Evolutionary conservation across 2,888 invertebrate species (phyloP), one percentile per base, ranked within the genome.

Genomic region (Spodoptera picta): DNA sequence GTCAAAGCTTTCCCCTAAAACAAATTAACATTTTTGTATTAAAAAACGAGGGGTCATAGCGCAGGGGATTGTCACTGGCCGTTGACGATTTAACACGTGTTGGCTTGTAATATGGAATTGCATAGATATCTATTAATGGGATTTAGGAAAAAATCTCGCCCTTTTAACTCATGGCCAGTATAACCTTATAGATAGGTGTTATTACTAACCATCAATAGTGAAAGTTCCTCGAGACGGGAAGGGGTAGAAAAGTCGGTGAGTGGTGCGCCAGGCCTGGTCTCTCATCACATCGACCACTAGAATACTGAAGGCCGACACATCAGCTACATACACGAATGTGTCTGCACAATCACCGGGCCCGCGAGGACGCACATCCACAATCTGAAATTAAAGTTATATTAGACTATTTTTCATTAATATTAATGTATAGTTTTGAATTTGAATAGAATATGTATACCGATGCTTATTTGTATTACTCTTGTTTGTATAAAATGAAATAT

Each of bases 281-380:
- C 88, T 87, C 9, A 84, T 83, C 0, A 95, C 95, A 81, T 97
- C 96, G 60, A 96, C 96, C 3, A 97, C 97, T 6, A 97, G 85
- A 10, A 97, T 69, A 0, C 95, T 95, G 83, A 93, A 96, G 4
- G 95, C 95, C 1, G 95, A 92, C 5, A 96, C 96, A 78, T 97
- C 97, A 0, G 97, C 96, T 0, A 96, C 93, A 83, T 97, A 97
- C 31, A 96, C 96, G 80, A 92, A 96, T 0, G 96, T 95, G 70
- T 96, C 92, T 0, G 84, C 74, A 81, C 97, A 97, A 67, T 91
- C 90, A 5, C 91, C 88, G 2, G 86, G 77, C 2, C 81, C 78
- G 0, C 83, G 74, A 23, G 94, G 90, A 27, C 96, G 90, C 0
- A 96, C 89, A 75, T 97, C 97, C 0, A 97, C 95, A 0, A 95